Evolutionary conservation across 2,113 vertebrate species (phyloP).

Genomic region (Nycticryphes semicollaris): DNA sequence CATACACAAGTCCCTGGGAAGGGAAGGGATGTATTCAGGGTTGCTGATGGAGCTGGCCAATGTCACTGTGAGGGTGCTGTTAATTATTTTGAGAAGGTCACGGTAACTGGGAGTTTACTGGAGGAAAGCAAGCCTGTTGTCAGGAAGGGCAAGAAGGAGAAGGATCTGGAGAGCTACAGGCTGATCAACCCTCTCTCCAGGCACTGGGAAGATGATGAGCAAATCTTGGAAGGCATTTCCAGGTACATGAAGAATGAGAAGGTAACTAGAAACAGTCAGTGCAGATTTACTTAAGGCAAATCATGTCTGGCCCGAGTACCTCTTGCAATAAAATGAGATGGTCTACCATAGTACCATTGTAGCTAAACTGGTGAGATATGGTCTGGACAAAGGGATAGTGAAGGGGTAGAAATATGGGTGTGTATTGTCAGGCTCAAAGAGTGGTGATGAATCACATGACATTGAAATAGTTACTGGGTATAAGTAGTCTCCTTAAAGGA

Average conservation of each 20-base stretch:
- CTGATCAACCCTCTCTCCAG: background rate
- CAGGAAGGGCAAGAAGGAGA: background rate
- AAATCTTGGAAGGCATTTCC: background rate
- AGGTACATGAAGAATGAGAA: background rate
- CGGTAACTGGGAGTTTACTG: background rate
- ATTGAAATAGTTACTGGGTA: background rate
- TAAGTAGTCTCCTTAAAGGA: background rate
- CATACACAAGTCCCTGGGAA: background rate
- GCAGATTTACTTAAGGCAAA: background rate
- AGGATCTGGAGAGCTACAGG: background rate
- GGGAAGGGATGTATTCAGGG: background rate
- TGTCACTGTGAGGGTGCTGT: background rate
- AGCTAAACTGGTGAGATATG: background rate
- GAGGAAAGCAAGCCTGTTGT: background rate
- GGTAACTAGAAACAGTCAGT: background rate
- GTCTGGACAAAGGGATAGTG: background rate
- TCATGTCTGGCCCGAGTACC: rapidly evolving
- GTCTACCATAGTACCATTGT: background rate
- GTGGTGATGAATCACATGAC: background rate
- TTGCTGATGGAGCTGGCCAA: background rate
- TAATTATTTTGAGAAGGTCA: background rate
- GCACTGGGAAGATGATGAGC: background rate
- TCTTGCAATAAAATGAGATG: background rate
- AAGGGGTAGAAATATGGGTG: background rate
- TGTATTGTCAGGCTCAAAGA: background rate